Conservation (phyloP, 2,888 invertebrate genomes). For the Rhamphomyia laevipes region DNA sequence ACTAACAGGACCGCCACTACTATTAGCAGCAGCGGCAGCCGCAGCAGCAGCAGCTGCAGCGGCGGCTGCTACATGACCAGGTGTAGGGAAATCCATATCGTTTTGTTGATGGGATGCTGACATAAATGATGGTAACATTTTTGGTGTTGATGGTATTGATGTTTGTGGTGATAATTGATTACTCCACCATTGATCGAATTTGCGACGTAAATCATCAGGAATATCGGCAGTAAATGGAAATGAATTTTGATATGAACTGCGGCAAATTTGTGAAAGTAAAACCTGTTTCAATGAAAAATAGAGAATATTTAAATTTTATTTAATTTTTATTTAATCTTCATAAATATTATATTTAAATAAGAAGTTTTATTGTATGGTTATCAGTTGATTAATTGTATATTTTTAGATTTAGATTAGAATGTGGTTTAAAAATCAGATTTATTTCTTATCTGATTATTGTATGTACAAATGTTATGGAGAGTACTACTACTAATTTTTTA, state of each 20-base stretch:
- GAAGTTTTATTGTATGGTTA: too few species aligned
- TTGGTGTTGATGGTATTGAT: conserved; percentile 39
- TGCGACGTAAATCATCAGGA: conserved; percentile 71
- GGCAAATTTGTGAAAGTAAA: conserved; percentile 69
- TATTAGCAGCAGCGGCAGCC: conserved; percentile 41
- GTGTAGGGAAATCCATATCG: conserved; percentile 33
- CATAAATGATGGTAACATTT: conserved; percentile 39
- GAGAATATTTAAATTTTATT: not conserved
- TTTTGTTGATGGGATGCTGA: conserved; percentile 26
- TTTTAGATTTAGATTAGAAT: too few species aligned
- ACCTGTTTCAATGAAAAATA: conserved; percentile 43
- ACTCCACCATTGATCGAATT: conserved; percentile 88
- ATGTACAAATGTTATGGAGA: too few species aligned
- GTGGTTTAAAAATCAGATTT: too few species aligned
- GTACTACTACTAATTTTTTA: too few species aligned
- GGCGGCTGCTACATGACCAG: conserved; percentile 37
- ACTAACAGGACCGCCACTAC: conserved; percentile 40
- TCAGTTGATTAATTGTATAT: too few species aligned
- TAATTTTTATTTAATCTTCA: not conserved
- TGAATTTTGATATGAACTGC: conserved; percentile 56
- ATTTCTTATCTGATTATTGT: too few species aligned
- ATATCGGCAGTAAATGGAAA: conserved; percentile 60
- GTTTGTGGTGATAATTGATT: conserved; percentile 55
- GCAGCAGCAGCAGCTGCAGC: conserved; percentile 42
- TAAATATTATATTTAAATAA: not conserved